A percentile compares a stretch with the other conserved stretches of the same genome.
Evolutionary conservation across 2,888 invertebrate species (phyloP).

Genomic region (Sphaeridia pumilis): DNA sequence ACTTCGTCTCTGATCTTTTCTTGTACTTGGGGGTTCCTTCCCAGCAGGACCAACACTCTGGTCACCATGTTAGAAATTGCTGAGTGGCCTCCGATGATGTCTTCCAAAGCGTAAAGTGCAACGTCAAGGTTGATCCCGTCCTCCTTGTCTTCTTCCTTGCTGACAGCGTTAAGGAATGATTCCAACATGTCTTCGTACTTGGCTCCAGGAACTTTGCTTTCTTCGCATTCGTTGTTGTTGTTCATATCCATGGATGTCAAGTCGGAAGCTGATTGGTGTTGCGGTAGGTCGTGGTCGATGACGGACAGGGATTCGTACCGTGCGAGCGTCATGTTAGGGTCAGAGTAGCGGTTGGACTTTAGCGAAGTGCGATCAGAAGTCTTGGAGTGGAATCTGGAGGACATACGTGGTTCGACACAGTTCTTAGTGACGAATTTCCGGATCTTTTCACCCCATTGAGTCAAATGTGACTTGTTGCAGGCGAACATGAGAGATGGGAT

Average conservation of each 20-base stretch:
- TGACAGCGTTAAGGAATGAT: conserved; percentile 50
- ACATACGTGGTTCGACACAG: conserved; percentile 47
- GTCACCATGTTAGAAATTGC: conserved; percentile 74
- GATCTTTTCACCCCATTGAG: conserved; percentile 54
- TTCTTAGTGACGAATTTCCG: conserved; percentile 59
- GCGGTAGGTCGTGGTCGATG: neutral
- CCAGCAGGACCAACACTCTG: conserved; percentile 57
- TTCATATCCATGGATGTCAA: conserved; percentile 7
- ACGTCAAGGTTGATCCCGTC: conserved; percentile 22
- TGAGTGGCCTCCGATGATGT: conserved; percentile 62
- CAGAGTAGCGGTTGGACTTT: conserved; percentile 37
- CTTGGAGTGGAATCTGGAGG: neutral
- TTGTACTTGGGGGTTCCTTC: conserved; percentile 50
- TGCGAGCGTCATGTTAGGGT: conserved; percentile 2
- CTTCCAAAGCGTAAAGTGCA: conserved; percentile 45
- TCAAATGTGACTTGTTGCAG: conserved; percentile 54
- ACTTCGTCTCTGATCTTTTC: conserved; percentile 57
- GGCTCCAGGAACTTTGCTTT: neutral
- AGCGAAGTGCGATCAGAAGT: conserved; percentile 14
- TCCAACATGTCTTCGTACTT: conserved; percentile 54
- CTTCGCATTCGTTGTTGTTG: conserved; percentile 12
- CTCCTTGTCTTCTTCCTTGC: conserved; percentile 26
- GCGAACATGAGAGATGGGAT: conserved; percentile 68
- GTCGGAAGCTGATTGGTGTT: conserved; percentile 45
- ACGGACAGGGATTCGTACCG: neutral